These are phyloP conservation scores for Empidonax traillii DNA, from an alignment of 2,113 vertebrate species.

Conservation along the genomic window DNA sequence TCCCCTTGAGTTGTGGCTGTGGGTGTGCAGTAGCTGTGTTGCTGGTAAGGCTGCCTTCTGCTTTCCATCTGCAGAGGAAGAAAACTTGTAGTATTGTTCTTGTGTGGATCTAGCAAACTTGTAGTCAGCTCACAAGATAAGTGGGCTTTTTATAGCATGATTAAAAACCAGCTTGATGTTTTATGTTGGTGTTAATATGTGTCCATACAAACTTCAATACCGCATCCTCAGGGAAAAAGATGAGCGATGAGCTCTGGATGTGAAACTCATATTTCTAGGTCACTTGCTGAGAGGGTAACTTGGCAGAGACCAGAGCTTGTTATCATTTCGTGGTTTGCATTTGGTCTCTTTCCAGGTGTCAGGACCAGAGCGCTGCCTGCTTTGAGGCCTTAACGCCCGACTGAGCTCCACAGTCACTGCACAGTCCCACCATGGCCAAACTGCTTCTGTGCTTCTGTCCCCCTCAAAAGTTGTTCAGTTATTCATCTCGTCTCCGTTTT, in stretches of 20 bases:
- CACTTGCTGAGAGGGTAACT: neutral
- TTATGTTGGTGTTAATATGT: neutral
- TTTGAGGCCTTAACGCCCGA: neutral
- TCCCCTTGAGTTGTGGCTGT: neutral
- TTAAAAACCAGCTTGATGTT: neutral
- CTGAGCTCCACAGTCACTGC: neutral
- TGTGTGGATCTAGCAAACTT: neutral
- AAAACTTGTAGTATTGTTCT: accelerated
- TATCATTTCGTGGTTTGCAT: neutral
- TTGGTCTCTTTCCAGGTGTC: constrained; percentile 13
- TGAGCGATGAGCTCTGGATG: neutral
- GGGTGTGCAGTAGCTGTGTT: neutral
- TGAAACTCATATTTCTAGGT: constrained; percentile 20
- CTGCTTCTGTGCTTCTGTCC: neutral
- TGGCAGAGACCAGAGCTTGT: neutral
- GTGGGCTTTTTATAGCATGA: neutral
- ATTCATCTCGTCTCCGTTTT: neutral
- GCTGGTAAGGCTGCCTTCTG: neutral
- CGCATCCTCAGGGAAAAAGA: neutral
- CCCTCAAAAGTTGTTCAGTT: neutral
- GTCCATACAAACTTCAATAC: neutral
- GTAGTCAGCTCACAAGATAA: neutral
- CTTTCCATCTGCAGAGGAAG: neutral
- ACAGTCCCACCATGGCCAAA: accelerated
- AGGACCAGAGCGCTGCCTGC: neutral